These are phyloP conservation scores for Monodelphis domestica DNA, from an alignment of 2,797 vertebrate species.

Conservation along the genomic window DNA sequence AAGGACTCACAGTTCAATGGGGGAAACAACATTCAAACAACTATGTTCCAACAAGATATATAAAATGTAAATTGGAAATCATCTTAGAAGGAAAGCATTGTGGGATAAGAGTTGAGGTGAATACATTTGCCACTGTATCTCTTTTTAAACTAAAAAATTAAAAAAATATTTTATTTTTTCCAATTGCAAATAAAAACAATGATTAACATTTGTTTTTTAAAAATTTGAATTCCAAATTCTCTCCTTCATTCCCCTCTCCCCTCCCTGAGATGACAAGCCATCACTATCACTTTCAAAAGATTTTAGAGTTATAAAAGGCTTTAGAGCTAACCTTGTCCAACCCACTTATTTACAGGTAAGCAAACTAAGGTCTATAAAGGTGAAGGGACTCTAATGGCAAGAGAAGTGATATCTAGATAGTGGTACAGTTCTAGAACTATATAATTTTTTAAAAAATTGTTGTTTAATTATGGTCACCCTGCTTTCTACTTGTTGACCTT, in stretches of 20 bases:
- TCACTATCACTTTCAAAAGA: neutral
- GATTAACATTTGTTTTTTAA: too few relatives aligned
- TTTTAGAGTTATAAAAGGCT: neutral
- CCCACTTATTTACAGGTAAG: neutral
- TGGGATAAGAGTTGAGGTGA: neutral
- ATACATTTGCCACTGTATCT: neutral
- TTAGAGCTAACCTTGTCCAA: neutral
- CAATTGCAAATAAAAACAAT: too few relatives aligned
- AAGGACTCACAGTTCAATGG: neutral
- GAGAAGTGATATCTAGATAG: neutral
- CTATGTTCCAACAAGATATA: neutral
- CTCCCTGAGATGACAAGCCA: too few relatives aligned
- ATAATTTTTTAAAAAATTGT: neutral
- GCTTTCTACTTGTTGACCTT: neutral
- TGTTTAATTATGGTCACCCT: neutral
- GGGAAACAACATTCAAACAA: neutral
- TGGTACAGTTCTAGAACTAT: neutral
- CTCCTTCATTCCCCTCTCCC: too few relatives aligned
- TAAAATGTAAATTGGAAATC: neutral
- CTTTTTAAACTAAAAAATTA: too few relatives aligned
- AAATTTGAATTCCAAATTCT: too few relatives aligned
- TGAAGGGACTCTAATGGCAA: neutral
- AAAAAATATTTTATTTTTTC: neutral
- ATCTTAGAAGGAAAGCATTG: neutral
- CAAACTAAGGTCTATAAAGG: neutral